These are phyloP conservation scores for Hoplias malabaricus DNA, from an alignment of 2,113 vertebrate species.

Conservation along the genomic window DNA sequence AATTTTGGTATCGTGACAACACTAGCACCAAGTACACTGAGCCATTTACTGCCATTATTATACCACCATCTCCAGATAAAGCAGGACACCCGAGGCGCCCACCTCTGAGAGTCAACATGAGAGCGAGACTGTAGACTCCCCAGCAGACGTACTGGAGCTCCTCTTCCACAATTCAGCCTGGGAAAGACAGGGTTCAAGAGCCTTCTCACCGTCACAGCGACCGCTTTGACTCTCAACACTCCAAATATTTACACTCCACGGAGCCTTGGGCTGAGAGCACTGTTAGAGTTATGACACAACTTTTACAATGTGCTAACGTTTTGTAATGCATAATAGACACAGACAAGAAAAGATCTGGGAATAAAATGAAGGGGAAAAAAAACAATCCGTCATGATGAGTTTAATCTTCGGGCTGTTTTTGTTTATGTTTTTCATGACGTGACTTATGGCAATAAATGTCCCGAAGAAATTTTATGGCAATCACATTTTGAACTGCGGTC, in stretches of 20 bases:
- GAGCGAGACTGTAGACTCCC: conserved; percentile 8
- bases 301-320: conserved; percentile 54
- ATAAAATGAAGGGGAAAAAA: conserved; percentile 13
- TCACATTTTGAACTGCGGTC: conserved; percentile 16
- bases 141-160: conserved; percentile 27
- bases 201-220: conserved; percentile 55
- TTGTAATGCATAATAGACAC: conserved; percentile 46
- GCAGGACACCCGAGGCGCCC: conserved; percentile 1
- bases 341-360: conserved; percentile 29
- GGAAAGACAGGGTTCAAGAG: conserved; percentile 59
- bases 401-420: conserved; percentile 6
- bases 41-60: background rate
- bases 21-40: too few species aligned
- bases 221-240: conserved; percentile 53
- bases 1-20: too few species aligned
- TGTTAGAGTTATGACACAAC: conserved; percentile 54
- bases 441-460: conserved; percentile 1
- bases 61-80: background rate
- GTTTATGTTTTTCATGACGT: conserved; percentile 4
- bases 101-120: conserved; percentile 10
- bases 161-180: conserved; percentile 40
- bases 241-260: conserved; percentile 72
- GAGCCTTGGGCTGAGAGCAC: conserved; percentile 57
- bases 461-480: background rate
- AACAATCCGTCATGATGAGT: background rate